Conservation (phyloP, 2,888 invertebrate genomes). For the Acleris sparsana region DNA sequence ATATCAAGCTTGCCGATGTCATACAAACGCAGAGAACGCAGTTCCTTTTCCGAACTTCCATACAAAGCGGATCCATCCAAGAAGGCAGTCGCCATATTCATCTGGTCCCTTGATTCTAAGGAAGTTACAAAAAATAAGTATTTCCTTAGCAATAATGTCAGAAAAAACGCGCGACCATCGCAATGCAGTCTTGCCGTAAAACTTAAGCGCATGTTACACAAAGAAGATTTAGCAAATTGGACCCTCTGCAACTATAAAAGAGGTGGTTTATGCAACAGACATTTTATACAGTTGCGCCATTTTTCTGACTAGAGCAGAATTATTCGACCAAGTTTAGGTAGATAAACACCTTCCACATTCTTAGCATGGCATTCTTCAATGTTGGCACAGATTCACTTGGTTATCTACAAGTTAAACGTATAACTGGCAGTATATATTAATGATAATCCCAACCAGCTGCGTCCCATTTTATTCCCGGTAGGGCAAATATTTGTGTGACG, state of each 20-base stretch:
- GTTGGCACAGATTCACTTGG: slow-evolving; percentile 18
- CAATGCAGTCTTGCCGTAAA: slow-evolving; percentile 20
- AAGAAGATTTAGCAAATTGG: no score
- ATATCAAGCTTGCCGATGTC: slow-evolving; percentile 88
- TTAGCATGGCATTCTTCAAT: background rate
- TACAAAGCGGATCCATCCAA: slow-evolving; percentile 93
- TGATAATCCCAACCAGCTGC: no score
- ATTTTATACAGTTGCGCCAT: no score
- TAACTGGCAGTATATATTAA: no score
- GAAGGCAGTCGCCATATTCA: slow-evolving; percentile 93
- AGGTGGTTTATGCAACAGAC: no score
- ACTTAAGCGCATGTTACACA: no score
- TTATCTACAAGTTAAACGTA: background rate
- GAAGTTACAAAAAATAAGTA: slow-evolving; percentile 15
- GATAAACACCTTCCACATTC: slow-evolving; percentile 22
- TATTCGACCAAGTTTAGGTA: slow-evolving; percentile 18
- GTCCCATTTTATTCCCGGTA: no score
- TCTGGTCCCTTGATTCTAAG: slow-evolving; percentile 89
- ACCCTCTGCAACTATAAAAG: no score
- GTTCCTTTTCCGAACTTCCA: slow-evolving; percentile 88
- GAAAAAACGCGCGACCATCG: background rate
- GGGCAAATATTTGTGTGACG: no score
- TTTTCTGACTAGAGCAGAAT: background rate
- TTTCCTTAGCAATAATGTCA: background rate
- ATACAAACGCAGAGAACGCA: slow-evolving; percentile 87